These are phyloP conservation scores for Saturnia japonica DNA, from an alignment of 2,888 invertebrate species.

Conservation along the genomic window DNA sequence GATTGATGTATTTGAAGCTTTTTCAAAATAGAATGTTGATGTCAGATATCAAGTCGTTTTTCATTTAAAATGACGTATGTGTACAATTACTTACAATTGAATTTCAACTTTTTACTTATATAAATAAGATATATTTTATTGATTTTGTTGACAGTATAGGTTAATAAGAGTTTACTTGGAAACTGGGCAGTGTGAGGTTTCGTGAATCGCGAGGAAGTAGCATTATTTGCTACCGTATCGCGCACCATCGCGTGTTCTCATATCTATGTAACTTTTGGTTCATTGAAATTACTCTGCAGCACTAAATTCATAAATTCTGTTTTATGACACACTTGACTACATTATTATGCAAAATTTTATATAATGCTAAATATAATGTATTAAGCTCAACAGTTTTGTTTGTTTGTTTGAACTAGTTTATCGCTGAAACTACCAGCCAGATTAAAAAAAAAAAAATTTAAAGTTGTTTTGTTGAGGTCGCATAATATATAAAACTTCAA, in stretches of 20 bases:
- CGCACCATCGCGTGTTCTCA: slow-evolving; percentile 68
- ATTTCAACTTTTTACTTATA: slow-evolving; percentile 23
- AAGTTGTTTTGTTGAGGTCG: not conserved
- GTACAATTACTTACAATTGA: slow-evolving; percentile 3
- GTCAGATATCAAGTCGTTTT: slow-evolving; percentile 59
- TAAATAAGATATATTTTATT: slow-evolving; percentile 36
- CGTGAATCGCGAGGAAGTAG: slow-evolving; percentile 76
- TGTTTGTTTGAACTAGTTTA: not conserved
- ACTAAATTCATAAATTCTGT: not conserved
- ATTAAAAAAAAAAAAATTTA: not conserved
- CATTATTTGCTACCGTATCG: slow-evolving; percentile 81
- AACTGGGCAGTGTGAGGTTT: slow-evolving; percentile 72
- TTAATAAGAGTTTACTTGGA: slow-evolving; percentile 29
- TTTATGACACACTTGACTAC: not conserved
- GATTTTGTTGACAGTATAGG: slow-evolving; percentile 30
- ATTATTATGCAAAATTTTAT: not conserved
- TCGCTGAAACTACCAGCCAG: not conserved
- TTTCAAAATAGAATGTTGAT: slow-evolving; percentile 48
- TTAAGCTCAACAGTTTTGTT: not conserved
- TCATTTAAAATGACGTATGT: slow-evolving; percentile 40
- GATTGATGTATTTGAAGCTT: slow-evolving; percentile 35
- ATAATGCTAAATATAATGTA: not conserved
- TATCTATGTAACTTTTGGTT: slow-evolving; percentile 49
- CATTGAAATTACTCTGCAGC: not conserved
- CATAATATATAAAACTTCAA: not conserved